Conservation (phyloP, 2,113 vertebrate genomes). For the Campylomormyrus tamandua region DNA sequence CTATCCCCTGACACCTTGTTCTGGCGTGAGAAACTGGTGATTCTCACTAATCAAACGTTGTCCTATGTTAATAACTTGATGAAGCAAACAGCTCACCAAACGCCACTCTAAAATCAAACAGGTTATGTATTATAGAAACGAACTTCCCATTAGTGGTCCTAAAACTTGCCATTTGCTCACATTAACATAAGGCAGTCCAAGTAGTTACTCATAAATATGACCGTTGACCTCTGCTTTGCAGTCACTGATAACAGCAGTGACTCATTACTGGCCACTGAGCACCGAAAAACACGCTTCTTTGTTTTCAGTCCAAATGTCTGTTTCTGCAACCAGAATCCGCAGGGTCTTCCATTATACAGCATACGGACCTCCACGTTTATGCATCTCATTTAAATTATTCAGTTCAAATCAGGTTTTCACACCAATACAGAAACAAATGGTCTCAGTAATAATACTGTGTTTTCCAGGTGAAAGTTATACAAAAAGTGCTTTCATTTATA, state of each 20-base stretch:
- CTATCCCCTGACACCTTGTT: background rate
- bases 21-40: background rate
- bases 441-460: background rate
- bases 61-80: background rate
- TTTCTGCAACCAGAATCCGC: background rate
- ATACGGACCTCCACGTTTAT: background rate
- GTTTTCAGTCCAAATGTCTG: background rate
- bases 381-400: background rate
- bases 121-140: background rate
- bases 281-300: background rate
- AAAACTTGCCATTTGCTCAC: background rate
- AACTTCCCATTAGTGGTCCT: background rate
- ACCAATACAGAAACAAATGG: background rate
- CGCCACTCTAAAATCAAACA: background rate
- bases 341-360: background rate
- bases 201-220: background rate
- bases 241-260: background rate
- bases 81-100: background rate
- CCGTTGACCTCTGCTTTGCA: background rate
- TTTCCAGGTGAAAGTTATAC: background rate
- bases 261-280: slow-evolving; percentile 7
- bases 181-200: background rate
- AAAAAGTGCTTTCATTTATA: background rate
- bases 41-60: background rate
- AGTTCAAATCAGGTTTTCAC: background rate